Conservation (phyloP, 1,140 invertebrate species). For the Hyles vespertilio region DNA sequence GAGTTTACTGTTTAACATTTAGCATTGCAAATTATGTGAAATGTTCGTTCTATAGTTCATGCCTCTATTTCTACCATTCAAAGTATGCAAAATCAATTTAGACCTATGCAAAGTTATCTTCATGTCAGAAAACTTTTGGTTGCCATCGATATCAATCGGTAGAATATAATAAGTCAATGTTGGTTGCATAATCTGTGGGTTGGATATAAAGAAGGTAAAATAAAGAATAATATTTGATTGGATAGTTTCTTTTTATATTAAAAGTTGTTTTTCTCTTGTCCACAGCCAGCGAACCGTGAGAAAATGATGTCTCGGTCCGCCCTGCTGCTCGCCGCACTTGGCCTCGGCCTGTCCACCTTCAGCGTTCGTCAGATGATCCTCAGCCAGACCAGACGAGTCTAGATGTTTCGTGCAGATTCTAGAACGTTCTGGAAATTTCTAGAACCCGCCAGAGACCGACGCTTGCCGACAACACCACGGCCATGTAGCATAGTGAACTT, state of each 20-base stretch:
- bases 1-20: no score
- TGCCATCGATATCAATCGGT: no score
- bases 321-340: slow-evolving; percentile 74
- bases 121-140: no score
- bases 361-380: slow-evolving; percentile 79
- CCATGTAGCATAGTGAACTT: slow-evolving; percentile 5
- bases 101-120: no score
- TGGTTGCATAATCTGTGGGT: no score
- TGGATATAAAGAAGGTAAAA: no score
- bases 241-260: not conserved
- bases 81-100: no score
- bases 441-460: slow-evolving; percentile 4
- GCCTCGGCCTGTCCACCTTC: slow-evolving; percentile 78
- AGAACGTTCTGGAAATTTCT: slow-evolving; percentile 14
- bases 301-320: slow-evolving; percentile 76
- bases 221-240: not conserved
- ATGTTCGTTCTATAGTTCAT: no score
- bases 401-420: slow-evolving; percentile 29
- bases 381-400: slow-evolving; percentile 53
- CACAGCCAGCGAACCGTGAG: slow-evolving; percentile 72
- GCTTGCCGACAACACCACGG: slow-evolving; percentile 2
- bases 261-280: slow-evolving; percentile 32
- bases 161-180: no score
- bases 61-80: no score
- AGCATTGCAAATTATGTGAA: no score